Evolutionary conservation across 2,113 vertebrate species (phyloP).

Genomic region (Alaudala cheleensis): DNA sequence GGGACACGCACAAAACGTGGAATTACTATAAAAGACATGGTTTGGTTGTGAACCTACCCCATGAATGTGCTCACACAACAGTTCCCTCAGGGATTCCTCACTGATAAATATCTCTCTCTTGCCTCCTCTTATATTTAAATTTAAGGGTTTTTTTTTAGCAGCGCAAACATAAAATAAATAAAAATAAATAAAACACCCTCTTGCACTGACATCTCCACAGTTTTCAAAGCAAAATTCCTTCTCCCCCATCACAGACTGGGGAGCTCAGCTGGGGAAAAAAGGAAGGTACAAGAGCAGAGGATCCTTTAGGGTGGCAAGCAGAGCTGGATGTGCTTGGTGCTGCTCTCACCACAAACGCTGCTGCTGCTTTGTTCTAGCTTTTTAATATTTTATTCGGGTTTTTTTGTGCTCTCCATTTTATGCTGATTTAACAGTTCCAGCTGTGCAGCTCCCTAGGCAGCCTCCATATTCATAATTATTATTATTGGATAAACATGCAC

Average conservation of each 20-base stretch:
- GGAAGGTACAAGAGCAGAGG: background rate
- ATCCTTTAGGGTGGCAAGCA: background rate
- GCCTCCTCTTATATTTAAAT: background rate
- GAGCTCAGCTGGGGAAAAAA: background rate
- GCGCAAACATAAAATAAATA: background rate
- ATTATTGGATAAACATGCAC: conserved; percentile 45
- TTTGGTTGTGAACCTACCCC: background rate
- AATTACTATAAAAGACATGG: background rate
- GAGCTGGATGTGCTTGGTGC: background rate
- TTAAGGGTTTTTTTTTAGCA: background rate
- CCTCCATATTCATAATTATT: background rate
- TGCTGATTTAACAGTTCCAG: conserved; percentile 16
- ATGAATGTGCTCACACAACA: background rate
- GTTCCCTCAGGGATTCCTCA: background rate
- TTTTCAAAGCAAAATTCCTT: background rate
- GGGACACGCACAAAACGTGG: background rate
- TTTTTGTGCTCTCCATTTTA: conserved; percentile 28
- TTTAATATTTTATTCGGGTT: conserved; percentile 17
- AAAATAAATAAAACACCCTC: background rate
- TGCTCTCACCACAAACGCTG: background rate
- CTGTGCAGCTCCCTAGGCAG: conserved; percentile 11
- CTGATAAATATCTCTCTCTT: background rate
- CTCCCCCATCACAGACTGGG: background rate
- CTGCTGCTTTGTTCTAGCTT: conserved; percentile 41
- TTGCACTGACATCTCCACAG: background rate